These are phyloP conservation scores for Sclerodermus sp. DNA, from an alignment of 2,888 invertebrate species.

Conservation along the genomic window DNA sequence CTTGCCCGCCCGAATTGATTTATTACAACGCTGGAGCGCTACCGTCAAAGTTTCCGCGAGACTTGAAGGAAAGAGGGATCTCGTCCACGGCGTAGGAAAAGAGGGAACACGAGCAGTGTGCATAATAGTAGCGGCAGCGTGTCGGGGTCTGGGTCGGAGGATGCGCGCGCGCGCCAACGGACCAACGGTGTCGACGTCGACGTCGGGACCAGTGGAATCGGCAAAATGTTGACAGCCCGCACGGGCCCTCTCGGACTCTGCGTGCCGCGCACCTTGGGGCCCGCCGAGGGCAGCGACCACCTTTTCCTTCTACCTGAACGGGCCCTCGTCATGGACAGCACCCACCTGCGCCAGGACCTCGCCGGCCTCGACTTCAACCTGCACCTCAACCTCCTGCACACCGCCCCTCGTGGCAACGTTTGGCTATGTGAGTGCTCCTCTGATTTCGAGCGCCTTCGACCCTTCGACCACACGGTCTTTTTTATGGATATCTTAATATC, in stretches of 20 bases:
- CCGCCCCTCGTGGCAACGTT: constrained; percentile 63
- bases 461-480: too few species aligned
- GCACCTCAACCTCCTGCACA: constrained; percentile 60
- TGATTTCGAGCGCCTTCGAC: neutral
- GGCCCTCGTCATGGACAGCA: constrained; percentile 62
- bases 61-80: too few species aligned
- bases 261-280: constrained; percentile 52
- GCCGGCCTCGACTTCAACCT: constrained; percentile 62
- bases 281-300: constrained; percentile 62
- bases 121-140: too few species aligned
- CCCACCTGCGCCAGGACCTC: constrained; percentile 61
- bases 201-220: neutral
- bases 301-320: constrained; percentile 62
- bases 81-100: too few species aligned
- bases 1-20: neutral
- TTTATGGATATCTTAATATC: too few species aligned
- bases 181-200: neutral
- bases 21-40: too few species aligned
- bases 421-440: constrained; percentile 62
- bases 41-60: too few species aligned
- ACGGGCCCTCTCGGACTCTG: constrained; percentile 51
- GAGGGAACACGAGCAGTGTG: too few species aligned
- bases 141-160: too few species aligned
- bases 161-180: neutral
- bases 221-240: constrained; percentile 50